Base-by-base conservation (phyloP, 2,888 invertebrate species). In the Hemicrepidius hirtus region DNA sequence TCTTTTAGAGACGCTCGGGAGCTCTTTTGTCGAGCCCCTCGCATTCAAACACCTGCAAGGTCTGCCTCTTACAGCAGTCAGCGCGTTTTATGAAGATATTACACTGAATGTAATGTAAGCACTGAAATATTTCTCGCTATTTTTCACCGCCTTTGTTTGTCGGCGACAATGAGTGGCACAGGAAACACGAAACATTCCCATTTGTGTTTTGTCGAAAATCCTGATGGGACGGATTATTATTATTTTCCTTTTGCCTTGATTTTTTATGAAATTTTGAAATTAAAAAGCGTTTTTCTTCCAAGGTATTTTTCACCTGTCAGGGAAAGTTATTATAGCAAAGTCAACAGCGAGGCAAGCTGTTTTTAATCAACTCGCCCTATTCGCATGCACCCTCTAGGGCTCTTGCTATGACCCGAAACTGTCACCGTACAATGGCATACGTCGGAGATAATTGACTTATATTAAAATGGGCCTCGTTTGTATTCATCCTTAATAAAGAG, bases 11-110 rank as follows among this genome's bases (percentile, higher is more conserved):
- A 75, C 59, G 74, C 65, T 68, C 65, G 72, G 50, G 75, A 72
- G 68, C 67, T 64, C 76, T 74, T 77, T 76, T 76, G 76, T 76
- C 62, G 72, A 72, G 68, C 57, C 49, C 50, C 66, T n/a, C 73
- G 57, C 68, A 64, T 68, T 73, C 76, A 77, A 75, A 75, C 77
- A 79, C 78, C 78, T 79, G 78, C 64, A 60, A 68, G 57, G 73
- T 66, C 72, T 57, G 67, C 41, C 57, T 59, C 62, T 68, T 60
- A 57, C 68, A 65, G 53, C 53, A 73, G 67, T 65, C 70, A 66
- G 60, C 67, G 62, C 55, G 66, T 73, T 72, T 71, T 76, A 74
- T 74, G 71, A 76, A 76, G 74, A 74, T 72, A 74, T 74, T 69
- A 74, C 63, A 71, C 65, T 68, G 71, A 75, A 71, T 68, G 74